phyloP scores from a whole-genome alignment of 2,888 invertebrate genomes.

The Tenodera sinensis region DNA sequence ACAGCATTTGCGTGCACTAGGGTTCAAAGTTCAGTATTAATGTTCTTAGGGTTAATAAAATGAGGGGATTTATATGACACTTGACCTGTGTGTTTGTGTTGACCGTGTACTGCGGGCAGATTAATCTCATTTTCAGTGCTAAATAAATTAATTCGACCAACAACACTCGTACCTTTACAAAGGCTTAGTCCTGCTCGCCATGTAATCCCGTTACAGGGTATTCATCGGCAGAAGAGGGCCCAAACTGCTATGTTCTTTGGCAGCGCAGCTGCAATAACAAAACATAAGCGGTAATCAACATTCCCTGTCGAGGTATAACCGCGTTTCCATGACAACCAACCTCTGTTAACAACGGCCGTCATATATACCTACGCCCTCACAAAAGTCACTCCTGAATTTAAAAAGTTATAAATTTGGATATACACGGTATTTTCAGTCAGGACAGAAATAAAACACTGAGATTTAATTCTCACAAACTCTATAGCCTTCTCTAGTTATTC shows the following conservation, averaged over 20 bases:
- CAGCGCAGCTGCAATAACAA: neutral
- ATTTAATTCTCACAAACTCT: no score
- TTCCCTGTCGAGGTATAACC: neutral
- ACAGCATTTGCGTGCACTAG: neutral
- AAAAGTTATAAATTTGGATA: no score
- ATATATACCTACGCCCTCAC: no score
- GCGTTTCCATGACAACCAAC: neutral
- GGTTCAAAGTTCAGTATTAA: neutral
- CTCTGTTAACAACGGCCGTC: no score
- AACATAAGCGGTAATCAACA: neutral
- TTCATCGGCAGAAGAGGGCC: neutral
- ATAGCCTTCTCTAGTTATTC: no score
- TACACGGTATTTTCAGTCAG: no score
- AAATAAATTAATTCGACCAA: neutral
- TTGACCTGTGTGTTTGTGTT: neutral
- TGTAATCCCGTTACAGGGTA: neutral
- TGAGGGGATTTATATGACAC: neutral
- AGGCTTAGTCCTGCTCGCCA: neutral
- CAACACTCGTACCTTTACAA: neutral
- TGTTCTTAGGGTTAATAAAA: neutral
- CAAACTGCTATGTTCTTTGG: neutral
- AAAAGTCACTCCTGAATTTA: no score
- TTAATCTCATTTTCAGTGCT: neutral
- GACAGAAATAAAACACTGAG: no score
- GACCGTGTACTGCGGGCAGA: neutral